Conservation (phyloP, 2,113 vertebrate species). For the Myotis yumanensis region DNA sequence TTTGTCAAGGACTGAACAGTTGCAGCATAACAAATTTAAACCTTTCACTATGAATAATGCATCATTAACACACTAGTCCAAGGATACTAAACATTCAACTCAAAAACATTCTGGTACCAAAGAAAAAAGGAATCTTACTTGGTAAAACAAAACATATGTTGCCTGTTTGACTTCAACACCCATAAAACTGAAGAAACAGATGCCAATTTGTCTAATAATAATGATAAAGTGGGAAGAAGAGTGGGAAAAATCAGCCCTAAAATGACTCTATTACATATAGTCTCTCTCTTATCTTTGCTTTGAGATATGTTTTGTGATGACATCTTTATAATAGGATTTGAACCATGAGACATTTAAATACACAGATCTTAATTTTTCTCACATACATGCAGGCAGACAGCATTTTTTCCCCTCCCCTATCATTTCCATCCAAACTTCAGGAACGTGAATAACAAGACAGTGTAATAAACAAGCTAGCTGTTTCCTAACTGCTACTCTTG, state of each 20-base stretch:
- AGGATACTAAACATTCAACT: conserved; percentile 31
- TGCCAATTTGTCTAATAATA: conserved; percentile 61
- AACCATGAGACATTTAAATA: background rate
- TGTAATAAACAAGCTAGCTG: background rate
- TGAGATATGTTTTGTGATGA: conserved; percentile 19
- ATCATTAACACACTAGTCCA: conserved; percentile 63
- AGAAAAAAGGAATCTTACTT: conserved; percentile 62
- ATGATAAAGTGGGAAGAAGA: conserved; percentile 53
- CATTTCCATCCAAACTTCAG: background rate
- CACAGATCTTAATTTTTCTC: background rate
- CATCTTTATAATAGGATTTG: conserved; percentile 10
- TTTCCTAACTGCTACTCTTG: background rate
- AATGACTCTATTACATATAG: background rate
- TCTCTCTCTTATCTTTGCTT: conserved; percentile 13
- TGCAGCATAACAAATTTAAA: conserved; percentile 76
- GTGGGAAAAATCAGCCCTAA: background rate
- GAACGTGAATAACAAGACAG: background rate
- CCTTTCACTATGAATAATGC: conserved; percentile 77
- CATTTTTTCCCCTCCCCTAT: background rate
- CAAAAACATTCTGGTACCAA: conserved; percentile 59
- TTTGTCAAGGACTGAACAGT: conserved; percentile 71
- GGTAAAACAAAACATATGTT: conserved; percentile 76
- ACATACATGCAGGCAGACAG: background rate
- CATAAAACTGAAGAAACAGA: conserved; percentile 59
- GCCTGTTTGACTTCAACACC: conserved; percentile 63